Evolutionary conservation across 2,888 invertebrate genomes (phyloP).

Genomic region (Cepaea hortensis): DNA sequence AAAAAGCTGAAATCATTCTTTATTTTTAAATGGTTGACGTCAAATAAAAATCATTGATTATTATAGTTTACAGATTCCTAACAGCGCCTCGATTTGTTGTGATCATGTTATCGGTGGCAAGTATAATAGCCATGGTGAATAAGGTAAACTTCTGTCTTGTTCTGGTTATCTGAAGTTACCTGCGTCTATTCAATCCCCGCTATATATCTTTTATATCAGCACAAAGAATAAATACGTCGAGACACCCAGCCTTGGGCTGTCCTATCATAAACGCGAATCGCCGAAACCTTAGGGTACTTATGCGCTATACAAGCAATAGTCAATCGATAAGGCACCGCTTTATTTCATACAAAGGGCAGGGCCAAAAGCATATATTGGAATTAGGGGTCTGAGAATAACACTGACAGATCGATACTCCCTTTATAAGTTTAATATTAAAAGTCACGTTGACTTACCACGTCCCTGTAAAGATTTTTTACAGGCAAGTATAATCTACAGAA

Average conservation of each 20-base stretch:
- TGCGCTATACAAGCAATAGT: neutral
- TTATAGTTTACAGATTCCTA: no score
- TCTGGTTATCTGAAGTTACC: neutral
- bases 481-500: no score
- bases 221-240: neutral
- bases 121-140: neutral
- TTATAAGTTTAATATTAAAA: neutral
- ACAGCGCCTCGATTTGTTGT: no score
- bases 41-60: no score
- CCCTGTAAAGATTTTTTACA: no score
- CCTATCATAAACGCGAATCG: neutral
- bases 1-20: neutral
- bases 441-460: no score
- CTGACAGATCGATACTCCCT: neutral
- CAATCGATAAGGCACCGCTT: constrained; percentile 28
- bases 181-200: neutral
- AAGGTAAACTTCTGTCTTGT: neutral
- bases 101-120: no score
- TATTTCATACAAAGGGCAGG: neutral
- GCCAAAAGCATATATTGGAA: neutral
- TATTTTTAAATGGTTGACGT: no score
- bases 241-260: neutral
- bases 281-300: neutral
- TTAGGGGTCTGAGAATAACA: neutral
- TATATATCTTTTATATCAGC: neutral